phyloP scores from a whole-genome alignment of 2,113 vertebrate genomes.

The Archilochus colubris region DNA sequence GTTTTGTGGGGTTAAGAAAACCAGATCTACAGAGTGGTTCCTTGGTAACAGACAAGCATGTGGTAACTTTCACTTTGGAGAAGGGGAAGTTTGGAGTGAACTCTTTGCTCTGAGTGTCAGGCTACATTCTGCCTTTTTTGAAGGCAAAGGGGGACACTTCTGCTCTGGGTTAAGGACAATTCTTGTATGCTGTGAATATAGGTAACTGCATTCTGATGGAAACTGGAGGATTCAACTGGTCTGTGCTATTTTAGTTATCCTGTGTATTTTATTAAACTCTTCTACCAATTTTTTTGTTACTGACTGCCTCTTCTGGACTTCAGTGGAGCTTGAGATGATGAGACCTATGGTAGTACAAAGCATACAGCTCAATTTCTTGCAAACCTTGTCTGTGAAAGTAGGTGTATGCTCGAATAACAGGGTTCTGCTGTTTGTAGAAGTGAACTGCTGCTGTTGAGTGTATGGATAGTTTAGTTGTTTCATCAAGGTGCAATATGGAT shows the following conservation, averaged over 20 bases:
- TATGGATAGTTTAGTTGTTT: neutral
- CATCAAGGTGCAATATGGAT: neutral
- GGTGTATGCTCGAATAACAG: neutral
- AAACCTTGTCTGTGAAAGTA: neutral
- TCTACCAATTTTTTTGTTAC: neutral
- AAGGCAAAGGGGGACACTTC: neutral
- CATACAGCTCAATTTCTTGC: accelerated
- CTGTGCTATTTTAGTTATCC: neutral
- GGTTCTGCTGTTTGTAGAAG: neutral
- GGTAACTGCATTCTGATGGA: neutral
- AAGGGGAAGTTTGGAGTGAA: neutral
- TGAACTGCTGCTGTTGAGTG: neutral
- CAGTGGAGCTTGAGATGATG: neutral
- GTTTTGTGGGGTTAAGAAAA: neutral
- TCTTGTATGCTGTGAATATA: neutral
- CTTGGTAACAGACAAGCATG: neutral
- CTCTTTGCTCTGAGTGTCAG: neutral
- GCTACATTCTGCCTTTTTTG: neutral
- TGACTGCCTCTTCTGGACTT: neutral
- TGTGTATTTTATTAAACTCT: neutral
- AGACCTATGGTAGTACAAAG: neutral
- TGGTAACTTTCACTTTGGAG: neutral
- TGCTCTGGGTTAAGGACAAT: neutral
- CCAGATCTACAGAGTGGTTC: neutral
- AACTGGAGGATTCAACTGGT: neutral